These are phyloP conservation scores for Smutsia temminckii DNA, from an alignment of 2,797 vertebrate genomes.

Conservation along the genomic window DNA sequence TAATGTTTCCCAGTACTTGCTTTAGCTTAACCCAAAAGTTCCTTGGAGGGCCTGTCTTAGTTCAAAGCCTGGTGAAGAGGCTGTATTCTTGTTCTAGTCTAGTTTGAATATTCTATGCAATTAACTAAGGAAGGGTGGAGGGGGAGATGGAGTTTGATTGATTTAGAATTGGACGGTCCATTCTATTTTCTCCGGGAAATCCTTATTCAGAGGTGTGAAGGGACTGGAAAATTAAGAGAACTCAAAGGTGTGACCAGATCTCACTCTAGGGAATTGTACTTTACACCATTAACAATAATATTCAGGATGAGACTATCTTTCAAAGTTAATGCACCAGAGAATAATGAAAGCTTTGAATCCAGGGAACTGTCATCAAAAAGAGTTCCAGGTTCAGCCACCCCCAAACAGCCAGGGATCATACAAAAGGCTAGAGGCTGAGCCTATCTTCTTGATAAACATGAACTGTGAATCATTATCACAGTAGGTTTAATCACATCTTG, in stretches of 20 bases:
- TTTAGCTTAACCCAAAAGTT: neutral
- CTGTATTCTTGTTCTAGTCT: neutral
- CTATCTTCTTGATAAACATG: neutral
- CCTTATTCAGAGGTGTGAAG: neutral
- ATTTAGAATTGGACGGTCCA: neutral
- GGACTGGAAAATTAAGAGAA: neutral
- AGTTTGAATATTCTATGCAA: slow-evolving; percentile 2
- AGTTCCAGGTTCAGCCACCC: neutral
- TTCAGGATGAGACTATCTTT: neutral
- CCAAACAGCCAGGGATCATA: slow-evolving; percentile 16
- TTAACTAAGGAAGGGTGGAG: neutral
- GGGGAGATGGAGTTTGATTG: neutral
- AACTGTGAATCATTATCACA: neutral
- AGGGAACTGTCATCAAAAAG: slow-evolving; percentile 14
- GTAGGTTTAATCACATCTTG: neutral
- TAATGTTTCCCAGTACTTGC: neutral
- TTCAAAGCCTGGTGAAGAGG: slow-evolving; percentile 6
- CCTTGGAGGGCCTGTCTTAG: neutral
- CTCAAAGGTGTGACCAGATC: neutral
- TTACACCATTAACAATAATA: neutral
- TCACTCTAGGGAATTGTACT: neutral
- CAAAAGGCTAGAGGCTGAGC: neutral
- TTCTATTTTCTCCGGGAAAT: neutral
- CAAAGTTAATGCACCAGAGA: neutral
- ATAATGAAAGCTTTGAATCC: slow-evolving; percentile 23